Evolutionary conservation across 2,797 vertebrate genomes (phyloP).

Genomic region (Otolemur crassicaudatus): DNA sequence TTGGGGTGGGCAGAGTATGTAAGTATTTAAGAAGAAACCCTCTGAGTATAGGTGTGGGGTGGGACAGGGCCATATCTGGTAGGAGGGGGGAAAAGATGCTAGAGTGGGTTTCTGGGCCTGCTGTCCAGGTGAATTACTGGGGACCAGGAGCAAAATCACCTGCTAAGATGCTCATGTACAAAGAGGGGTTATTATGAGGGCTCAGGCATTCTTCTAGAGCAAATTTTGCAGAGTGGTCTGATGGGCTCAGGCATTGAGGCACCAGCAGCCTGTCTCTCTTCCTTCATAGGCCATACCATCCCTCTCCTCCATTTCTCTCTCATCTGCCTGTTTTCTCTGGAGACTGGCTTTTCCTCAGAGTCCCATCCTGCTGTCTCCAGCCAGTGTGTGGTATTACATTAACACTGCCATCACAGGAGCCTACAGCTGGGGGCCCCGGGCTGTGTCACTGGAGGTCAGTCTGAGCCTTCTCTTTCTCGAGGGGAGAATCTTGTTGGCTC

Average conservation of each 20-base stretch:
- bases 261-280: neutral
- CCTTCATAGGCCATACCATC: accelerated
- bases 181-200: neutral
- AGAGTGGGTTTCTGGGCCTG: neutral
- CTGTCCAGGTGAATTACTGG: neutral
- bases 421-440: neutral
- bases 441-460: neutral
- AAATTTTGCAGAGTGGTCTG: accelerated
- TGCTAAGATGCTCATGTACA: neutral
- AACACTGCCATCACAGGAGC: accelerated
- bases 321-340: neutral
- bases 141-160: neutral
- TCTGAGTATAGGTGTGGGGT: neutral
- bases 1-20: neutral
- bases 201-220: neutral
- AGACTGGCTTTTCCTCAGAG: neutral
- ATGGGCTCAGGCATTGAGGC: accelerated
- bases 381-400: accelerated
- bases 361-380: too few relatives aligned
- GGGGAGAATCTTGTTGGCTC: neutral
- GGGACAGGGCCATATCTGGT: neutral
- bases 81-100: neutral
- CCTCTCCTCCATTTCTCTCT: neutral
- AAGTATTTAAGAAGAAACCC: neutral
- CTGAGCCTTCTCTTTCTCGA: neutral